Conservation (phyloP, 2,797 vertebrate species). For the Megalops cyprinoides region DNA sequence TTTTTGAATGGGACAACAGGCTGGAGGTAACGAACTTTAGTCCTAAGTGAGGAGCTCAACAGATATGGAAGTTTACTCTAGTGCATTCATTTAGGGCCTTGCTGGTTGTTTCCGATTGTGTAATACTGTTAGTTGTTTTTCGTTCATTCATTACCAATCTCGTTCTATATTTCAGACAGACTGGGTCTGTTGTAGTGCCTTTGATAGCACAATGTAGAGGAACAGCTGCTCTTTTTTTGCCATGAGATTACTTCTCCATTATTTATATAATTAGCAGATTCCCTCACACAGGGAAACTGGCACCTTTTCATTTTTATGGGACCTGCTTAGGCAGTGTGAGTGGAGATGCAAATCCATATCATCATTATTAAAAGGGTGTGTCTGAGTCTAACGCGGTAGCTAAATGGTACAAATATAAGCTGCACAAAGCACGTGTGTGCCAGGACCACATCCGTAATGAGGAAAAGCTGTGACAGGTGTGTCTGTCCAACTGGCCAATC, state of each 20-base stretch:
- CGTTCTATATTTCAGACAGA: neutral
- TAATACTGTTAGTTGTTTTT: neutral
- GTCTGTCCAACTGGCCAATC: too few relatives aligned
- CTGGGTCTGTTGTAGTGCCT: neutral
- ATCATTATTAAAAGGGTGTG: too few relatives aligned
- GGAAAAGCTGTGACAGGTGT: too few relatives aligned
- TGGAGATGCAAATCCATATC: too few relatives aligned
- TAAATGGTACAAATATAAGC: too few relatives aligned
- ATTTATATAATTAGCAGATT: neutral
- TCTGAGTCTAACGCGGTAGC: too few relatives aligned
- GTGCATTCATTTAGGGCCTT: conserved; percentile 13
- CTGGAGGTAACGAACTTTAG: conserved; percentile 44
- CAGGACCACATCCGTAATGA: too few relatives aligned
- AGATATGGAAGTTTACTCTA: conserved; percentile 38
- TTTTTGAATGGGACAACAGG: conserved; percentile 25
- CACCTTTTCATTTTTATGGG: neutral
- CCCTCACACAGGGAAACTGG: neutral
- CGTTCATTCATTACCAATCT: neutral
- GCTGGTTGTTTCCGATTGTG: neutral
- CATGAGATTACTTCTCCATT: too few relatives aligned
- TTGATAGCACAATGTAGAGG: neutral
- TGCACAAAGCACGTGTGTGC: too few relatives aligned
- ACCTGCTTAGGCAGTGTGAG: too few relatives aligned
- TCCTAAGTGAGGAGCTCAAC: conserved; percentile 23
- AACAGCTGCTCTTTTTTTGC: neutral